phyloP scores from a whole-genome alignment of 2,113 vertebrate genomes.

The Pseudorhombus dupliciocellatus region DNA sequence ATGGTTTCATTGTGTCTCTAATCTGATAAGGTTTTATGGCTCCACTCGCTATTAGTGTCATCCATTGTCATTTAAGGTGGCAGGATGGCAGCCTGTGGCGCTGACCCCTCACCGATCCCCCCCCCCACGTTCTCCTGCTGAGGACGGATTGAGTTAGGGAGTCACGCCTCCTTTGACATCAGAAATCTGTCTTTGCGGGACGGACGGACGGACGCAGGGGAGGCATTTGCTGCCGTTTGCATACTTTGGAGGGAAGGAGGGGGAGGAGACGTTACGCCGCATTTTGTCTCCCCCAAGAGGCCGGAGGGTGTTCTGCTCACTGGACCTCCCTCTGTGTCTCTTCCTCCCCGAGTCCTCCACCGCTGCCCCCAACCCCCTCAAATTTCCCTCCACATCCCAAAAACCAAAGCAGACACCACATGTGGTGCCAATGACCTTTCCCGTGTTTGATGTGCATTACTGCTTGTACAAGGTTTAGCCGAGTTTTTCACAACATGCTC shows the following conservation, averaged over 20 bases:
- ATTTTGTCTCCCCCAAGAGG: conserved; percentile 80
- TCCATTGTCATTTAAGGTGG: conserved; percentile 76
- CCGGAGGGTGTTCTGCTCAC: conserved; percentile 26
- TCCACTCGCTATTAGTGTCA: conserved; percentile 71
- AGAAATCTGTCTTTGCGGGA: conserved; percentile 54
- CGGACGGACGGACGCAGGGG: conserved; percentile 9
- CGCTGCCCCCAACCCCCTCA: neutral
- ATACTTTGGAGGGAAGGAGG: neutral
- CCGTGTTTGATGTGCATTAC: conserved; percentile 50
- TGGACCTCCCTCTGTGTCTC: conserved; percentile 47
- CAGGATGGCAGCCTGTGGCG: conserved; percentile 68
- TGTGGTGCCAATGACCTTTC: conserved; percentile 57
- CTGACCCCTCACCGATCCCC: conserved; percentile 61
- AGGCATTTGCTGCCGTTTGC: conserved; percentile 26
- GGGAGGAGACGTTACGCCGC: conserved; percentile 36
- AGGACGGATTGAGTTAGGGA: conserved; percentile 57
- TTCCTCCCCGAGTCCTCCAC: conserved; percentile 23
- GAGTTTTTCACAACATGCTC: conserved; percentile 44
- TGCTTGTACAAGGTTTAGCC: conserved; percentile 8
- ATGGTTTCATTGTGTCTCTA: conserved; percentile 72
- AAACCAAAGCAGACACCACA: conserved; percentile 68
- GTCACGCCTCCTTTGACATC: conserved; percentile 61
- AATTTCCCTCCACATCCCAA: conserved; percentile 46
- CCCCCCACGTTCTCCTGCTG: conserved; percentile 32
- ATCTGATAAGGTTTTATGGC: conserved; percentile 78